These are phyloP conservation scores for Drosophila colorata DNA, from an alignment of 2,888 invertebrate genomes.

Conservation along the genomic window DNA sequence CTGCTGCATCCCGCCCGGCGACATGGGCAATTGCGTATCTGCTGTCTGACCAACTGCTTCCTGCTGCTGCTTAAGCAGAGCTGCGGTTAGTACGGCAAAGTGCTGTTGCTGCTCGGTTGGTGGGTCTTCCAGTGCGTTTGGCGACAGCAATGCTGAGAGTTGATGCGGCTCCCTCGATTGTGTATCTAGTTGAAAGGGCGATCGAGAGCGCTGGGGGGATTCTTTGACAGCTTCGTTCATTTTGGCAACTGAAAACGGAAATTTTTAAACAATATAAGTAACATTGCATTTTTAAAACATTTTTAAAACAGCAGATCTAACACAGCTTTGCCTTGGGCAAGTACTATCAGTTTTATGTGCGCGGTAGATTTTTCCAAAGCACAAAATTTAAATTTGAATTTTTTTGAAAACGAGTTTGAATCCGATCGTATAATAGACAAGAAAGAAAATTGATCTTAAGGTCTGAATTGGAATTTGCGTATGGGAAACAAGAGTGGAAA, in stretches of 20 bases:
- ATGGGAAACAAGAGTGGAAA: too few relatives aligned
- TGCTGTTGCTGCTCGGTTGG: constrained; percentile 59
- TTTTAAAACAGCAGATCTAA: too few relatives aligned
- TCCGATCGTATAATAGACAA: too few relatives aligned
- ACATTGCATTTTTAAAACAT: too few relatives aligned
- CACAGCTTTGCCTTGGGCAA: too few relatives aligned
- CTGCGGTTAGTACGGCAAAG: constrained; percentile 61
- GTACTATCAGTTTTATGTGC: too few relatives aligned
- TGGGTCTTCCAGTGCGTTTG: constrained; percentile 29
- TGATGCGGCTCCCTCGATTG: constrained; percentile 33
- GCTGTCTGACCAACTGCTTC: constrained; percentile 27
- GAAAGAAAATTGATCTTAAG: too few relatives aligned
- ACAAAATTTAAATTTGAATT: too few relatives aligned
- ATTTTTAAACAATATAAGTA: background rate
- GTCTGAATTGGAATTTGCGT: too few relatives aligned
- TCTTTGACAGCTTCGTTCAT: constrained; percentile 16
- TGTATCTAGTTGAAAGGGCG: constrained; percentile 22
- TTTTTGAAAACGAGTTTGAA: too few relatives aligned
- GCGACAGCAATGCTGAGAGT: constrained; percentile 13
- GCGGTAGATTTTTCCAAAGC: too few relatives aligned
- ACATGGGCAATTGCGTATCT: constrained; percentile 49
- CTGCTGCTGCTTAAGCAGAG: constrained; percentile 75
- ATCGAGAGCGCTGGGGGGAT: constrained; percentile 7
- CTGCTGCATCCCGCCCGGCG: constrained; percentile 52
- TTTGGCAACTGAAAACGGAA: constrained; percentile 14